Evolutionary conservation across 2,888 invertebrate species (phyloP), one percentile per base, ranked within the genome.

Genomic region (Metacarcinus magister): DNA sequence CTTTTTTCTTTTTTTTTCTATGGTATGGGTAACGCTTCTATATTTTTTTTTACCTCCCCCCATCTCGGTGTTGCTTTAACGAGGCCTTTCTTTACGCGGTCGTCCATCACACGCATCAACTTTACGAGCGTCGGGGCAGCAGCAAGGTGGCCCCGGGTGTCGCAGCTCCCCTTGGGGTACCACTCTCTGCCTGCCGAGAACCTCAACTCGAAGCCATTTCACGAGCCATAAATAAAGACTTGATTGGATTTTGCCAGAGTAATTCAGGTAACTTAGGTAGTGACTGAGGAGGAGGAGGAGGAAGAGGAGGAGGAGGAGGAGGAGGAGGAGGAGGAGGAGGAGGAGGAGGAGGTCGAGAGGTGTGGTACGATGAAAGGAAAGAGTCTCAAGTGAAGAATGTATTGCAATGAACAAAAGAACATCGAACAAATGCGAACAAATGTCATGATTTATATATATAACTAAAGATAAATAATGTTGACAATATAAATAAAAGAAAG

Each of bases 241-340:
- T 82, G 82, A 82, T 82, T 82, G 82, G 82, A 82, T n/a, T 82
- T 82, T 82, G 28, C 32, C 82, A 28, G 82, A 82, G 82, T 82
- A 82, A 82, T 82, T 82, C 32, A 82, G 82, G 82, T 82, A 82
- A 82, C 28, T 82, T 82, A 82, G 82, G 10, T 82, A 32, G 28
- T 82, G 82, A 82, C 82, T 82, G 32, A 82, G 13, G 82, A 82
- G 32, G 82, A 32, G 13, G 82, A 82, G 32, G 82, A 82, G 13
- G 82, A 82, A 13, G 82, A 32, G 32, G 82, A 82, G 3, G 32
- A 32, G 82, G 32, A 32, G 82, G 82, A 82, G 82, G 32, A 32
- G 10, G 82, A 28, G 32, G 32, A 32, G 32, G 32, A 82, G 32
- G 7, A 32, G 32, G 82, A 82, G 82, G 10, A 4, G 32, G 82